Conservation (phyloP, 1,140 invertebrate genomes). For the Atopsyche davidsoni region DNA sequence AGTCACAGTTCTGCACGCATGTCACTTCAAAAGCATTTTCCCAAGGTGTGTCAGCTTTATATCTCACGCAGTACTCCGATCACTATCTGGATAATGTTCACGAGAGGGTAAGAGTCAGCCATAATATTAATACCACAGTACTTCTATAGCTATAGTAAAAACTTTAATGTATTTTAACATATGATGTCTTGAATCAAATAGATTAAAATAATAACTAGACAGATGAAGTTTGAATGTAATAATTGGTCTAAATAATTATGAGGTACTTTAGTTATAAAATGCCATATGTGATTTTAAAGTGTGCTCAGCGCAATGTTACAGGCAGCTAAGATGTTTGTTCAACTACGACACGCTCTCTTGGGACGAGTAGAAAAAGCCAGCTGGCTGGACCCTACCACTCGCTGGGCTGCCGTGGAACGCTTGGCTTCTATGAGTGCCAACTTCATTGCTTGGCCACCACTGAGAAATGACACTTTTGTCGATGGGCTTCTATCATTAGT, state of each 20-base stretch:
- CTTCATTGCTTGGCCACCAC: conserved; percentile 26
- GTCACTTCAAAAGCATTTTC: conserved; percentile 41
- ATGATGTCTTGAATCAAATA: no score
- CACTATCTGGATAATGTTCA: conserved; percentile 40
- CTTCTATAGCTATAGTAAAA: no score
- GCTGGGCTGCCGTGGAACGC: conserved; percentile 9
- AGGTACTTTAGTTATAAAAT: background rate
- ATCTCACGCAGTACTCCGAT: conserved; percentile 44
- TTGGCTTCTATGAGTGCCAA: conserved; percentile 20
- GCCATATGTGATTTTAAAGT: conserved; percentile 22
- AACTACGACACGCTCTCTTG: conserved; percentile 22
- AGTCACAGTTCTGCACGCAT: conserved; percentile 42
- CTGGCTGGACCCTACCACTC: conserved; percentile 20
- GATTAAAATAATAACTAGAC: no score
- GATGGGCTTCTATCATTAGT: conserved; percentile 17
- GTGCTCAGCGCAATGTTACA: conserved; percentile 21
- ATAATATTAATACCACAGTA: conserved; percentile 1
- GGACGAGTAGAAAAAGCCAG: conserved; percentile 16
- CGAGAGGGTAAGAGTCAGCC: conserved; percentile 39
- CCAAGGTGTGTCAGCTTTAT: conserved; percentile 42
- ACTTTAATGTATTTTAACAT: no score
- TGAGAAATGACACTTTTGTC: conserved; percentile 21
- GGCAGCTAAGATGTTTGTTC: conserved; percentile 22
- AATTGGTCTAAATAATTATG: no score
- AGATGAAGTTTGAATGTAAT: no score